phyloP scores from a whole-genome alignment of 2,888 invertebrate genomes.

The Leptinotarsa peninsularis region DNA sequence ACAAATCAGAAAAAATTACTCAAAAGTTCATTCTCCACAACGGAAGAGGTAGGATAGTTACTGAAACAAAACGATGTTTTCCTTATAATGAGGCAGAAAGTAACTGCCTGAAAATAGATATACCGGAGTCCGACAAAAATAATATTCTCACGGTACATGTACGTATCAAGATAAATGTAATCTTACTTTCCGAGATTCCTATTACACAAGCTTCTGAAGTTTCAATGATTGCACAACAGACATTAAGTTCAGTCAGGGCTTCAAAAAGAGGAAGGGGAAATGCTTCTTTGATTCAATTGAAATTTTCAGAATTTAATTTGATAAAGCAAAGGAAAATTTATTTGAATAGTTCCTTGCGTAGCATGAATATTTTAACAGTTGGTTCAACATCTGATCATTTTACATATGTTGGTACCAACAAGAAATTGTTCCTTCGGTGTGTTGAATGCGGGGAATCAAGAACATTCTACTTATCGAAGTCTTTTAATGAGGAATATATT shows the following conservation, averaged over 20 bases:
- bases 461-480: too few relatives aligned
- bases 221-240: neutral
- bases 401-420: neutral
- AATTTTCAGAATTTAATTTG: neutral
- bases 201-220: neutral
- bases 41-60: neutral
- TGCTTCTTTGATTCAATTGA: neutral
- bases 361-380: neutral
- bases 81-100: neutral
- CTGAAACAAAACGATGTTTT: neutral
- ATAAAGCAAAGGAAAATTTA: neutral
- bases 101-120: neutral
- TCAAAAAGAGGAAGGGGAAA: neutral
- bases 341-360: neutral
- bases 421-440: neutral
- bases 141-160: neutral
- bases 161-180: too few relatives aligned
- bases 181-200: neutral
- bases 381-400: slow-evolving; percentile 1
- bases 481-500: too few relatives aligned
- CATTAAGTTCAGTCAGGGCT: neutral
- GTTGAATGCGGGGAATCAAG: neutral
- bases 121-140: neutral
- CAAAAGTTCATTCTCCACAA: neutral
- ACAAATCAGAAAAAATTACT: neutral